Evolutionary conservation across 2,113 vertebrate species (phyloP).

Genomic region (Pygoscelis antarcticus): DNA sequence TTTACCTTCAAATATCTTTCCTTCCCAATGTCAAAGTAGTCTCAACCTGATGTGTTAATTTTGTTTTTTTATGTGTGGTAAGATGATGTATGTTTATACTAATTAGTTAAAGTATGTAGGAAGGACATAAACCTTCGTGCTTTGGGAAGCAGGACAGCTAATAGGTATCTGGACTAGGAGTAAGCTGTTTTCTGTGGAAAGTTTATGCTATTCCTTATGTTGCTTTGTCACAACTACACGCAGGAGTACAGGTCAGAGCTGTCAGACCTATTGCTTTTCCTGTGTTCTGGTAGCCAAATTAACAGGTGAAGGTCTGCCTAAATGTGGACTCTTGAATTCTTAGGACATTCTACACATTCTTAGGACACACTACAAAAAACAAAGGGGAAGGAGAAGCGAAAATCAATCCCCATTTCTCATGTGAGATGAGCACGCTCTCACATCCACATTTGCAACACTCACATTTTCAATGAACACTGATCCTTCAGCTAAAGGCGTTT

Average conservation of each 20-base stretch:
- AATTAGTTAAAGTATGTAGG: not conserved
- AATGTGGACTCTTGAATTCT: not conserved
- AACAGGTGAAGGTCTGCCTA: not conserved
- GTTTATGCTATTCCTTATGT: not conserved
- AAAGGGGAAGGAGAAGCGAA: slow-evolving; percentile 25
- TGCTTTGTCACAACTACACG: not conserved
- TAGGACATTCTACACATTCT: not conserved
- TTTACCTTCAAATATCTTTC: not conserved
- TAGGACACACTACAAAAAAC: not conserved
- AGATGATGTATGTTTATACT: not conserved
- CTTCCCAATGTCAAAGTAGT: not conserved
- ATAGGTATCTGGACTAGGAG: not conserved
- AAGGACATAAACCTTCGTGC: not conserved
- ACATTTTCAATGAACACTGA: not conserved
- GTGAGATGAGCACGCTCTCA: not conserved
- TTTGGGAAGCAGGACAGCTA: not conserved
- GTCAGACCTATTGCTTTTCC: not conserved
- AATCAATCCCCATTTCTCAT: not conserved
- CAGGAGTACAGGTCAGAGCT: not conserved
- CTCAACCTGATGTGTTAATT: not conserved
- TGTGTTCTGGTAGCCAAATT: not conserved
- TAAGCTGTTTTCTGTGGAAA: not conserved
- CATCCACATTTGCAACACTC: not conserved
- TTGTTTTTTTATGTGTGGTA: not conserved
- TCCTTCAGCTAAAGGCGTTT: not conserved